These are phyloP conservation scores for Atethmia centrago DNA, from an alignment of 2,888 invertebrate species.

Conservation along the genomic window DNA sequence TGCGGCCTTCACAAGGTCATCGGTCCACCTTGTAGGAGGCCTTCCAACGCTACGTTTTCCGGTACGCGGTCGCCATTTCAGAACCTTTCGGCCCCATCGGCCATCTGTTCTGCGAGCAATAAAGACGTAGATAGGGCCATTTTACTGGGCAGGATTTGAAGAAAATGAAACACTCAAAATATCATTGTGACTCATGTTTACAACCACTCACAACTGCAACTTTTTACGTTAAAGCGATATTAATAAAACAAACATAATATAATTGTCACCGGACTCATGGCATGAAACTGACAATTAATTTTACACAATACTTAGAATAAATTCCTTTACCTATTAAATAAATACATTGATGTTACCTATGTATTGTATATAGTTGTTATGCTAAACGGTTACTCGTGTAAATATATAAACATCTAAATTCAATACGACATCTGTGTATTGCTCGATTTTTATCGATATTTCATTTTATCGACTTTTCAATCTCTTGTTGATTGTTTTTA, in stretches of 20 bases:
- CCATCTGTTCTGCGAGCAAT: no score
- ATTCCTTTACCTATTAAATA: constrained; percentile 79
- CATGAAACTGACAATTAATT: constrained; percentile 82
- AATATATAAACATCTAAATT: constrained; percentile 57
- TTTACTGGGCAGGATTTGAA: neutral
- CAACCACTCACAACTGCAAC: constrained; percentile 89
- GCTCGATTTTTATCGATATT: constrained; percentile 44
- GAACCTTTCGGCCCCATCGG: no score
- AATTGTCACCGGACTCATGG: constrained; percentile 86
- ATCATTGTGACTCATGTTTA: constrained; percentile 89
- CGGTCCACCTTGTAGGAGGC: no score
- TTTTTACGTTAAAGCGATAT: constrained; percentile 86
- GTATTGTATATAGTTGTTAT: constrained; percentile 58
- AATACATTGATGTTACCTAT: constrained; percentile 77
- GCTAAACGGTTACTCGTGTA: constrained; percentile 59
- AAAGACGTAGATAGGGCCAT: neutral
- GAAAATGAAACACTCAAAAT: constrained; percentile 77
- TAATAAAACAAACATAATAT: constrained; percentile 82
- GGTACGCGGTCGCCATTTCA: no score
- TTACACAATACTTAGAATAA: constrained; percentile 76
- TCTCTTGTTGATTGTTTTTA: constrained; percentile 18
- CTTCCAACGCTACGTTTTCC: no score
- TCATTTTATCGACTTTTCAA: neutral
- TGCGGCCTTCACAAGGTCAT: no score
- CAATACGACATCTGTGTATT: constrained; percentile 28